Evolutionary conservation across 92 coral and sea anemone genomes (phyloP).

Genomic region (Hydrozoanthus gracilis): DNA sequence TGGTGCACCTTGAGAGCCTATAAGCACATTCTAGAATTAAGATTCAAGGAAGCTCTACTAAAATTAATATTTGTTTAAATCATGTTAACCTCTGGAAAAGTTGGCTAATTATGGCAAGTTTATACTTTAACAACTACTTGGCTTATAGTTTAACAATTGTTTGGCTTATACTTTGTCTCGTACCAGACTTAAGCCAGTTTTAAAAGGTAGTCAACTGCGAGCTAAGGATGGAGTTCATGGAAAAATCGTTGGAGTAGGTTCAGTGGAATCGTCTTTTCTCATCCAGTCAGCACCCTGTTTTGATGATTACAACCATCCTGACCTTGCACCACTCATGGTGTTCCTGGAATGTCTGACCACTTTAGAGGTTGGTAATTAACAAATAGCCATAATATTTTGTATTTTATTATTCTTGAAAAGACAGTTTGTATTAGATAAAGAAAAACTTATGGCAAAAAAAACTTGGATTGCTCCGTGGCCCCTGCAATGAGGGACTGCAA

Average conservation of each 20-base stretch:
- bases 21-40: too few relatives aligned
- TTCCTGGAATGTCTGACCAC: conserved; percentile 92
- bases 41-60: too few relatives aligned
- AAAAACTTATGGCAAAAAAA: too few relatives aligned
- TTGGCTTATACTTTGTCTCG: neutral
- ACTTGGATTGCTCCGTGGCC: too few relatives aligned
- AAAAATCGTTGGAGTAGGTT: conserved; percentile 90
- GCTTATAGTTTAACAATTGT: neutral
- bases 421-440: too few relatives aligned
- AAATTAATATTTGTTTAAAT: too few relatives aligned
- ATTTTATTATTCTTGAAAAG: too few relatives aligned
- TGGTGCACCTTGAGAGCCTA: too few relatives aligned
- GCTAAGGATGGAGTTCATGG: conserved; percentile 72
- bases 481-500: too few relatives aligned
- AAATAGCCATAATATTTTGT: neutral
- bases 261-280: conserved; percentile 94
- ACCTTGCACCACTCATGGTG: conserved; percentile 91
- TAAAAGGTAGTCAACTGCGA: conserved; percentile 66
- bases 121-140: too few relatives aligned
- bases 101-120: too few relatives aligned
- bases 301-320: conserved; percentile 79
- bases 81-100: too few relatives aligned
- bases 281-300: conserved; percentile 82
- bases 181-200: conserved; percentile 71
- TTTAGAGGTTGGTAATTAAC: conserved; percentile 73